Evolutionary conservation across 2,888 invertebrate species (phyloP).

Genomic region (Emmelina monodactyla): DNA sequence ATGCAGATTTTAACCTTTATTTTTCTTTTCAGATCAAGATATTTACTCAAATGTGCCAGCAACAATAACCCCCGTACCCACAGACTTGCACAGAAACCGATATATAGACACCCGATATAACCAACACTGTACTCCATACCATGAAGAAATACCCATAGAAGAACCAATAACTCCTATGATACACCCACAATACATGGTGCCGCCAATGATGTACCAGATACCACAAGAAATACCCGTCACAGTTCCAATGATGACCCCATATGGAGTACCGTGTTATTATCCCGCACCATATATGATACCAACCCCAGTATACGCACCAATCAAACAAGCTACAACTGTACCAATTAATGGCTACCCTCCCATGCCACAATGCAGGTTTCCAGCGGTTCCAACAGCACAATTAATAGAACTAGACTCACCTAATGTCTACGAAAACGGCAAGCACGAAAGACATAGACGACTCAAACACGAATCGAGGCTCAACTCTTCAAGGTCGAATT

Average conservation of each 20-base stretch:
- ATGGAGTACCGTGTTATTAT: slow-evolving; percentile 51
- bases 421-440: slow-evolving; percentile 44
- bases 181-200: slow-evolving; percentile 28
- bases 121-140: slow-evolving; percentile 19
- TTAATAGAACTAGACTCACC: slow-evolving; percentile 71
- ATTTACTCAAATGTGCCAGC: slow-evolving; percentile 50
- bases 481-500: slow-evolving; percentile 45
- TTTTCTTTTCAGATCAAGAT: slow-evolving; percentile 32
- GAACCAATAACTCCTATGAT: slow-evolving; percentile 27
- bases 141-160: slow-evolving; percentile 25
- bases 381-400: slow-evolving; percentile 71
- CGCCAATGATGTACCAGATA: slow-evolving; percentile 30
- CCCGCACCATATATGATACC: slow-evolving; percentile 57
- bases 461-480: slow-evolving; percentile 32
- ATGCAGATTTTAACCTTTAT: not conserved
- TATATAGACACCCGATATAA: slow-evolving; percentile 26
- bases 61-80: slow-evolving; percentile 16
- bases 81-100: slow-evolving; percentile 19
- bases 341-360: slow-evolving; percentile 58
- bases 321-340: slow-evolving; percentile 51
- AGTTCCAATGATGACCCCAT: slow-evolving; percentile 35
- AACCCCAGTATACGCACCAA: slow-evolving; percentile 46
- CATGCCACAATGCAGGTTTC: slow-evolving; percentile 41
- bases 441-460: slow-evolving; percentile 23
- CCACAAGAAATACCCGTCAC: slow-evolving; percentile 23